A percentile compares a stretch with the other conserved stretches of the same genome.
phyloP scores from a whole-genome alignment of 2,888 invertebrate species.

The Caenorhabditis macrosperma region DNA sequence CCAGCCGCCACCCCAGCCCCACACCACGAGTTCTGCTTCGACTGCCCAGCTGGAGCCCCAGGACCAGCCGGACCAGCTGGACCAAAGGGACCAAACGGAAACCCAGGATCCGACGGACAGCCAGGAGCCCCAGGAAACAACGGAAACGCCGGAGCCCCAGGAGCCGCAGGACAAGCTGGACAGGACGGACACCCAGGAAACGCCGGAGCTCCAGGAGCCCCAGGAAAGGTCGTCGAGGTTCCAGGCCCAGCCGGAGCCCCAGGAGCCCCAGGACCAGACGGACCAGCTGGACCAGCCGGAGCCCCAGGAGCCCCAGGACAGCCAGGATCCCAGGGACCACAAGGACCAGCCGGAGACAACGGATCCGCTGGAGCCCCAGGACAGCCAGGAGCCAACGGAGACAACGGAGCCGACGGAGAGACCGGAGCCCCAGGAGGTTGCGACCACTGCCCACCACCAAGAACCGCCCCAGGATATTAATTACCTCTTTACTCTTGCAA shows the following conservation, averaged over 20 bases:
- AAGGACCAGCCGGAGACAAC: conserved; percentile 69
- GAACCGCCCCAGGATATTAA: conserved; percentile 74
- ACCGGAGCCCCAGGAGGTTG: conserved; percentile 72
- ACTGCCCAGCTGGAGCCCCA: conserved; percentile 71
- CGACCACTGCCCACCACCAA: conserved; percentile 74
- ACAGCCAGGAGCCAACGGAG: conserved; percentile 63
- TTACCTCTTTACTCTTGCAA: conserved; percentile 13
- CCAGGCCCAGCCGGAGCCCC: conserved; percentile 69
- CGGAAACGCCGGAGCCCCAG: conserved; percentile 61
- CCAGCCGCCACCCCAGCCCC: conserved; percentile 73
- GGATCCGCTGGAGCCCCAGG: conserved; percentile 72
- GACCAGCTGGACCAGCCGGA: conserved; percentile 66
- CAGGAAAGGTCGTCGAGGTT: conserved; percentile 60
- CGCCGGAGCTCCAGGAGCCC: conserved; percentile 69
- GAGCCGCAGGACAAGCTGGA: conserved; percentile 68
- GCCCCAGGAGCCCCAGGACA: conserved; percentile 63
- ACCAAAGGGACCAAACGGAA: conserved; percentile 73
- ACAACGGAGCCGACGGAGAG: conserved; percentile 69
- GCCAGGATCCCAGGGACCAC: conserved; percentile 67
- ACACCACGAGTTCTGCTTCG: conserved; percentile 69
- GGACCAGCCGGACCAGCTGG: conserved; percentile 71
- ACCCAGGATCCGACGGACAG: conserved; percentile 65
- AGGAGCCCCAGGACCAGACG: conserved; percentile 65
- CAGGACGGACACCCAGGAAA: conserved; percentile 68
- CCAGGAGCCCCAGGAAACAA: conserved; percentile 67